phyloP scores from a whole-genome alignment of 2,797 vertebrate species.

The Poliocrania exsul region DNA sequence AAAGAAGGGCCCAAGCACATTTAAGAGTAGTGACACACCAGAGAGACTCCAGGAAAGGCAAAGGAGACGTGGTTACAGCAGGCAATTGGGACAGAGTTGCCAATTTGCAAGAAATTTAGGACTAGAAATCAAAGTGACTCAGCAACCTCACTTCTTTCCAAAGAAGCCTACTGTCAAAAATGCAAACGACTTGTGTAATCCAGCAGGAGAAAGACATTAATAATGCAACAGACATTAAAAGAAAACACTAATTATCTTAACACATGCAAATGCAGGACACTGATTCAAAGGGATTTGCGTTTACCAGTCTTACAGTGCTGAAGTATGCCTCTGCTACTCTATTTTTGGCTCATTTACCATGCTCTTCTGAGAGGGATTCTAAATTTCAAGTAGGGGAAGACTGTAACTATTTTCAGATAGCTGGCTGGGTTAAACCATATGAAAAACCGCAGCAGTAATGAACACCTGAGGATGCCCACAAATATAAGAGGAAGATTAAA shows the following conservation, averaged over 20 bases:
- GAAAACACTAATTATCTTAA: not conserved
- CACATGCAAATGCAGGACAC: not conserved
- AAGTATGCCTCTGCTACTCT: not conserved
- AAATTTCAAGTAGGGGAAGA: not conserved
- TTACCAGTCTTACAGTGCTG: not conserved
- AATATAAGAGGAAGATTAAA: not conserved
- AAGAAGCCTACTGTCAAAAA: not conserved
- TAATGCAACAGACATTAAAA: not conserved
- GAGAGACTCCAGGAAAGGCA: not conserved
- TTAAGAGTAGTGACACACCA: not conserved
- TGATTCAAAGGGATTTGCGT: not conserved
- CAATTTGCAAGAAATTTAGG: not conserved
- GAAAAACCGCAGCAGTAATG: not conserved
- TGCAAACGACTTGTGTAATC: not conserved
- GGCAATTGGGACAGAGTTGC: not conserved
- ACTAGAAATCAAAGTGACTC: not conserved
- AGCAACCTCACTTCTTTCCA: not conserved
- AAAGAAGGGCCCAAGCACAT: fast-evolving
- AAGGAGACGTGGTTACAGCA: not conserved
- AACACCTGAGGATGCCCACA: not conserved
- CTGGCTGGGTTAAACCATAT: not conserved
- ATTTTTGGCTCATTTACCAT: not conserved
- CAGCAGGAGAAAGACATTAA: not conserved
- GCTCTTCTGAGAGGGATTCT: not conserved
- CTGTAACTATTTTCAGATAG: not conserved